These are phyloP conservation scores for Dufourea novaeangliae DNA, from an alignment of 1,140 invertebrate species.

Conservation along the genomic window DNA sequence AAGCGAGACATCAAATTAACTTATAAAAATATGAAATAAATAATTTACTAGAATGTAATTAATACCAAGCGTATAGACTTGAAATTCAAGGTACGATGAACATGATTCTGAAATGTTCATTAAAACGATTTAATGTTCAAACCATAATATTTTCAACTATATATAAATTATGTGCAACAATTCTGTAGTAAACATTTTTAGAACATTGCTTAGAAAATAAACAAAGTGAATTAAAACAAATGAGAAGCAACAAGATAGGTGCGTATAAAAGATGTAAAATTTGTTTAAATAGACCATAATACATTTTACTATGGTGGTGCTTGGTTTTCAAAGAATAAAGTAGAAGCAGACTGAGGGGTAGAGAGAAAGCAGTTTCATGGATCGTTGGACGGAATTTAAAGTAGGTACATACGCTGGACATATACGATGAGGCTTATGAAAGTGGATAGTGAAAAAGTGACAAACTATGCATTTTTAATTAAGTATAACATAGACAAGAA, in stretches of 20 bases:
- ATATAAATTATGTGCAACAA: too few species aligned
- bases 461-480: conserved; percentile 30
- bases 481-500: background rate
- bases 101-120: too few species aligned
- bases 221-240: too few species aligned
- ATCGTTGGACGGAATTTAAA: conserved; percentile 57
- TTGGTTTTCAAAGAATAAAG: conserved; percentile 29
- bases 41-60: too few species aligned
- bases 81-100: too few species aligned
- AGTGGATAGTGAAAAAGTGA: conserved; percentile 10
- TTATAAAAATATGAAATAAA: too few species aligned
- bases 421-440: conserved; percentile 31
- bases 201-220: too few species aligned
- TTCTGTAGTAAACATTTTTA: too few species aligned
- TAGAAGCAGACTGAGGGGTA: conserved; percentile 23
- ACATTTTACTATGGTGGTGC: conserved; percentile 33
- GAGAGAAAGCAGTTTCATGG: conserved; percentile 56
- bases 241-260: background rate
- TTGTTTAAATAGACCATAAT: conserved; percentile 17
- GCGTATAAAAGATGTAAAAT: background rate
- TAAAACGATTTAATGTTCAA: too few species aligned
- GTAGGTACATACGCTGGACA: conserved; percentile 34
- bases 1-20: too few species aligned
- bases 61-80: too few species aligned
- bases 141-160: too few species aligned